phyloP scores from a whole-genome alignment of 92 coral and sea anemone genomes.

The Chrysogorgia sp. region DNA sequence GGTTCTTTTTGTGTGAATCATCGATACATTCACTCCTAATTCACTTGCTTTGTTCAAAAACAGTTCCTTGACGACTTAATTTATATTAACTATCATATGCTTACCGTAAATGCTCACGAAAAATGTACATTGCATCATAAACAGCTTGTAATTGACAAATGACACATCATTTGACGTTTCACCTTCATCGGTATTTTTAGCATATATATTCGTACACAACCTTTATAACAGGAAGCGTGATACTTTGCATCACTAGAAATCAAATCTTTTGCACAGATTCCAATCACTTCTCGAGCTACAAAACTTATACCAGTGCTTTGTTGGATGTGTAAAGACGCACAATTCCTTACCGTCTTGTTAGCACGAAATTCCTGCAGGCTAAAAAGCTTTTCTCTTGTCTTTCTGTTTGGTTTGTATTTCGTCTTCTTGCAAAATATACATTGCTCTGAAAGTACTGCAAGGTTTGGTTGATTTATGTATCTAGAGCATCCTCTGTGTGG shows the following conservation, averaged over 20 bases:
- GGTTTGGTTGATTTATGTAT: too few species aligned
- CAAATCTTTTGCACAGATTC: conserved; percentile 53
- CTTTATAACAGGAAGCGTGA: too few species aligned
- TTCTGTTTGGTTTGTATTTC: conserved; percentile 54
- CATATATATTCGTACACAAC: conserved; percentile 41
- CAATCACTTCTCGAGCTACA: too few species aligned
- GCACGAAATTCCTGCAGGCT: conserved; percentile 59
- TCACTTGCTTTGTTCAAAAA: conserved; percentile 28
- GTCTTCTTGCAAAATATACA: too few species aligned
- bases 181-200: conserved; percentile 32
- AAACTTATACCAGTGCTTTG: too few species aligned
- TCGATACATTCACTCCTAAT: conserved; percentile 34
- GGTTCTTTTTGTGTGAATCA: too few species aligned
- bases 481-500: too few species aligned
- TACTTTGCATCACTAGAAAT: conserved; percentile 56
- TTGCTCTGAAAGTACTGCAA: too few species aligned
- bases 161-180: conserved; percentile 10
- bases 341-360: conserved; percentile 50
- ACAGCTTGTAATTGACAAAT: neutral
- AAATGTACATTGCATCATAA: conserved; percentile 14
- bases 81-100: conserved; percentile 16
- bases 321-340: conserved; percentile 45
- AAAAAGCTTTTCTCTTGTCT: conserved; percentile 50
- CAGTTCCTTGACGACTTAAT: conserved; percentile 38
- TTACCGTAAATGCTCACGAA: conserved; percentile 16